Evolutionary conservation across 2,113 vertebrate genomes (phyloP).

Genomic region (Manacus vitellinus): DNA sequence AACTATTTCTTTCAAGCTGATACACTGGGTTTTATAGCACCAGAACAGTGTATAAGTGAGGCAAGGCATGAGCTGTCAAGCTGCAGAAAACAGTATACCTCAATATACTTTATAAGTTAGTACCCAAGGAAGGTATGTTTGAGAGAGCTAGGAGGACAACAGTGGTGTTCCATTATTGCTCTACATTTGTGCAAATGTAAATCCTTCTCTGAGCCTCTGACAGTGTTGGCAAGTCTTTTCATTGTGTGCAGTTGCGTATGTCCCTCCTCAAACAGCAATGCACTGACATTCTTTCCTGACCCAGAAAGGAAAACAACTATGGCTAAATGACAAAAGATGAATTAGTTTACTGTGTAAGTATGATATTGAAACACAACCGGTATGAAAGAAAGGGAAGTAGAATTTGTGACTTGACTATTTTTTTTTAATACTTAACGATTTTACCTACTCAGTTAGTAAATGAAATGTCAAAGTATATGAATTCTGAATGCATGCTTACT

Average conservation of each 20-base stretch:
- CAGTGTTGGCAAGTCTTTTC: not conserved
- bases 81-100: not conserved
- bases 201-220: not conserved
- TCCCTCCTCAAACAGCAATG: not conserved
- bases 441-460: not conserved
- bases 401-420: not conserved
- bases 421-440: not conserved
- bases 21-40: not conserved
- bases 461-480: not conserved
- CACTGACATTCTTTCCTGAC: not conserved
- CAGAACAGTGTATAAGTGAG: not conserved
- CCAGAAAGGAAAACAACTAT: not conserved
- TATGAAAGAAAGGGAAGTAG: not conserved
- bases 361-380: not conserved
- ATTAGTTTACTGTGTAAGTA: not conserved
- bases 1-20: not conserved
- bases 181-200: constrained; percentile 3
- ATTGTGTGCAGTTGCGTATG: not conserved
- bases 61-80: not conserved
- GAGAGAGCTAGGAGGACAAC: not conserved
- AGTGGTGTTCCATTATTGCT: not conserved
- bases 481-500: not conserved
- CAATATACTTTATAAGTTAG: not conserved
- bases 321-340: not conserved
- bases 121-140: not conserved